A percentile compares a stretch with the other conserved stretches of the same genome.
phyloP scores from a whole-genome alignment of 2,113 vertebrate genomes.

The Hippocampus barbouri region DNA sequence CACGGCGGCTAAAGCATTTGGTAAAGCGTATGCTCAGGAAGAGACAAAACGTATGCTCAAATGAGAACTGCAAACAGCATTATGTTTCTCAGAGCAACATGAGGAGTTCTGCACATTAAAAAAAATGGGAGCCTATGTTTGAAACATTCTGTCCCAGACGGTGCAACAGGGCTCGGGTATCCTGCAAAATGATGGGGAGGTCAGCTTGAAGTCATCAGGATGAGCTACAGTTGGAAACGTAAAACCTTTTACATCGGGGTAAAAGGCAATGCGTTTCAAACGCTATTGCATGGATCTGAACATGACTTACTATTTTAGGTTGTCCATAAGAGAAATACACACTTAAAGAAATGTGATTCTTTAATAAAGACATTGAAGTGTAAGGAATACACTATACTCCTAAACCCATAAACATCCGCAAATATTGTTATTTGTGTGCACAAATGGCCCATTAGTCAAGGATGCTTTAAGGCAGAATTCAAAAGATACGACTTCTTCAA shows the following conservation, averaged over 20 bases:
- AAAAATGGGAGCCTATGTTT: conserved; percentile 24
- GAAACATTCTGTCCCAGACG: conserved; percentile 47
- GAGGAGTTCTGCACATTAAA: background rate
- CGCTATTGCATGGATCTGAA: background rate
- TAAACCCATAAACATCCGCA: background rate
- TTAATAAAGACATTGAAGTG: conserved; percentile 26
- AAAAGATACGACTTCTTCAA: conserved; percentile 4
- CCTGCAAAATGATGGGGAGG: conserved; percentile 46
- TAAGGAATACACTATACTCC: background rate
- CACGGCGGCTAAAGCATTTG: background rate
- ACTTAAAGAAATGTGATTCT: conserved; percentile 24
- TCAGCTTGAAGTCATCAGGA: conserved; percentile 45
- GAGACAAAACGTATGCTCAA: background rate
- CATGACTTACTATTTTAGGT: background rate
- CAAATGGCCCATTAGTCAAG: conserved; percentile 7
- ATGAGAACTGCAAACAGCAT: background rate
- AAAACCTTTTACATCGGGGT: conserved; percentile 19
- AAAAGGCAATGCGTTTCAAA: conserved; percentile 1
- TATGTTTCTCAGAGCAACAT: conserved; percentile 8
- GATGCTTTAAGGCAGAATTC: conserved; percentile 12
- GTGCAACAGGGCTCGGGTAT: conserved; percentile 24
- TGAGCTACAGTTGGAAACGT: conserved; percentile 23
- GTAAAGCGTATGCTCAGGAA: background rate
- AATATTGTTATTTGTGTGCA: background rate
- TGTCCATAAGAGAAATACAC: conserved; percentile 19